A percentile compares a stretch with the other conserved stretches of the same genome.
Conservation (phyloP, 2,888 invertebrate species). For the Deilephila porcellus region DNA sequence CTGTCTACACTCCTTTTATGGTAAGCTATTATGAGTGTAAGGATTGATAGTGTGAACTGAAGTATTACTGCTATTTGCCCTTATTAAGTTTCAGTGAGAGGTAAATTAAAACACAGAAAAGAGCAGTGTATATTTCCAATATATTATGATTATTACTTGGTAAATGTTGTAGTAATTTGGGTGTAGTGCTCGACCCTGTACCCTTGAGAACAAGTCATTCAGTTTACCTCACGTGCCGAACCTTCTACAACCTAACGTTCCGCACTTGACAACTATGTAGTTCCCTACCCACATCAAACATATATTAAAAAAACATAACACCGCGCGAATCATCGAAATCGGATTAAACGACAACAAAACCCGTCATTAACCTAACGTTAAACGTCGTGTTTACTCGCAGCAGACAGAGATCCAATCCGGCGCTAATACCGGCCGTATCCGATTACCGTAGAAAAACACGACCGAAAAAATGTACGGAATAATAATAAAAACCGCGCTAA, state of each 20-base stretch:
- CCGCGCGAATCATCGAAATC: conserved; percentile 29
- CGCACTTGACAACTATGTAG: not conserved
- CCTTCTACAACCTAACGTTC: not conserved
- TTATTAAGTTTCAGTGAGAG: too few species aligned
- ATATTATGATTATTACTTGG: too few species aligned
- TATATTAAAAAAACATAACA: conserved; percentile 24
- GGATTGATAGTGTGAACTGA: too few species aligned
- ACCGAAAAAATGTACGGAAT: conserved; percentile 40
- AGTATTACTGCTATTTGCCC: too few species aligned
- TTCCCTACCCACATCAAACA: not conserved
- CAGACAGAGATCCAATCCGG: conserved; percentile 68
- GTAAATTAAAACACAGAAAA: too few species aligned
- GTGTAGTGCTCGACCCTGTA: conserved; percentile 53
- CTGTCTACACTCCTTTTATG: too few species aligned
- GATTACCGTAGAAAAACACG: conserved; percentile 64
- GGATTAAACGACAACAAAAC: conserved; percentile 48
- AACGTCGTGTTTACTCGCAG: conserved; percentile 76
- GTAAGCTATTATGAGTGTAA: too few species aligned
- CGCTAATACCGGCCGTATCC: conserved; percentile 69
- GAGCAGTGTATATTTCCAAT: too few species aligned
- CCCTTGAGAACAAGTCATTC: conserved; percentile 62
- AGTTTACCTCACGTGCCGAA: too few species aligned
- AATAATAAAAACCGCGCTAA: conserved; percentile 68
- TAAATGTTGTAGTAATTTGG: too few species aligned
- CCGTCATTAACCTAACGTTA: conserved; percentile 66